Evolutionary conservation across 1,140 invertebrate species (phyloP).

Genomic region (Brachionus manjavacas): DNA sequence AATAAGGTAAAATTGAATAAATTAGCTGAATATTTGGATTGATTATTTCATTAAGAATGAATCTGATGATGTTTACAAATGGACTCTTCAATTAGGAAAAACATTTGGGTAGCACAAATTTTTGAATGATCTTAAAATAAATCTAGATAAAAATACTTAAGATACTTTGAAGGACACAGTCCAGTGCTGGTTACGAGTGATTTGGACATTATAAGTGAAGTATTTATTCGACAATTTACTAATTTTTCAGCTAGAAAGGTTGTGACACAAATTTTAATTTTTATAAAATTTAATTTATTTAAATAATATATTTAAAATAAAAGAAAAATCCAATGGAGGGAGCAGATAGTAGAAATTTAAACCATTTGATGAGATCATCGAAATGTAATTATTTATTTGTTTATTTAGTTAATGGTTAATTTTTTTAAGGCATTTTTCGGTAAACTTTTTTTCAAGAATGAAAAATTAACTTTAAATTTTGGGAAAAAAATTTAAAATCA

Average conservation of each 20-base stretch:
- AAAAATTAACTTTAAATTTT: too few relatives aligned
- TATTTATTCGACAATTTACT: constrained; percentile 58
- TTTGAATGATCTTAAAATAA: too few relatives aligned
- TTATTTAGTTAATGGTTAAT: too few relatives aligned
- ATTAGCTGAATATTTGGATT: neutral
- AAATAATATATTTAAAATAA: neutral
- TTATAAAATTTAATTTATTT: neutral
- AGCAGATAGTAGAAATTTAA: neutral
- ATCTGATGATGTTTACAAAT: constrained; percentile 45
- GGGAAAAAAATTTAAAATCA: too few relatives aligned
- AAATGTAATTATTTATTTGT: neutral
- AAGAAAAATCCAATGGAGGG: neutral
- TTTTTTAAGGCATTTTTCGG: too few relatives aligned
- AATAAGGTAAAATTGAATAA: neutral
- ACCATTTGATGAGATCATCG: neutral
- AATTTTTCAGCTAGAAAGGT: constrained; percentile 57
- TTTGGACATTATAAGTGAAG: constrained; percentile 53
- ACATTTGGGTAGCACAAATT: constrained; percentile 50
- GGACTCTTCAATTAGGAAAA: constrained; percentile 54
- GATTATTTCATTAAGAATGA: neutral
- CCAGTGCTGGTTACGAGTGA: constrained; percentile 57
- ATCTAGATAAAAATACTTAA: neutral
- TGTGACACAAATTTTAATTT: neutral
- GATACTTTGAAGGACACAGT: constrained; percentile 53
- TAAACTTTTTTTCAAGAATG: too few relatives aligned